Evolutionary conservation across 2,113 vertebrate species (phyloP), one percentile per base, ranked within the genome.

Genomic region (Psettodes erumei): DNA sequence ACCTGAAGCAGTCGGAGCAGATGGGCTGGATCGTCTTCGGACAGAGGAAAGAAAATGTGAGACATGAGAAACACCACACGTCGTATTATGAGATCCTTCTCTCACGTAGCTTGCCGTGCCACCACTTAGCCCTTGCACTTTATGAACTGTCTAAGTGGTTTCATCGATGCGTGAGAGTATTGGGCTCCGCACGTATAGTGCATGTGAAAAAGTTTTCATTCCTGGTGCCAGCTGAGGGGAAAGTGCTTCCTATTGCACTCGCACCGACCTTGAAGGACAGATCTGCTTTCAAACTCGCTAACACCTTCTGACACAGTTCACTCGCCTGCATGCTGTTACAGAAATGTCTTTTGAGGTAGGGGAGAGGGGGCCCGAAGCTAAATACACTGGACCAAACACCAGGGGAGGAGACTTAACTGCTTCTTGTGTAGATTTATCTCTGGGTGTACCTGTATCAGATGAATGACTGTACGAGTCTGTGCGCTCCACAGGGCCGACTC

Each of bases 281-380:
- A 90, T 90, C 89, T 91, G 93, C 90, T 93, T 93, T 93, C 90
- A 93, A 86, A 93, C 92, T 93, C 84, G 33, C 83, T 88, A 89
- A 93, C 85, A 82, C 87, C 90, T 92, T 90, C 75, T 91, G 91
- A 91, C 90, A 93, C 75, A 79, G 88, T 88, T 90, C 86, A 85
- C 84, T 83, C 42, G 82, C 85, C 87, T 91, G 90, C 90, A 93
- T 78, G 89, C 90, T 93, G 88, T 91, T 93, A 88, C 76, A 84
- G 71, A 86, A 90, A 90, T 84, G 88, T 89, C 82, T 89, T 85
- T 45, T 71, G 61, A 80, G 85, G 59, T 30, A 27, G 72, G 59
- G 58, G 75, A 79, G 75, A 75, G 74, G 82, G 83, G 73, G 59
- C 15, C 77, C n/a, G 30, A 70, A 83, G 86, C 77, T 77, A 86